Evolutionary conservation across 2,797 vertebrate genomes (phyloP).

Genomic region (Silurus aristotelis): DNA sequence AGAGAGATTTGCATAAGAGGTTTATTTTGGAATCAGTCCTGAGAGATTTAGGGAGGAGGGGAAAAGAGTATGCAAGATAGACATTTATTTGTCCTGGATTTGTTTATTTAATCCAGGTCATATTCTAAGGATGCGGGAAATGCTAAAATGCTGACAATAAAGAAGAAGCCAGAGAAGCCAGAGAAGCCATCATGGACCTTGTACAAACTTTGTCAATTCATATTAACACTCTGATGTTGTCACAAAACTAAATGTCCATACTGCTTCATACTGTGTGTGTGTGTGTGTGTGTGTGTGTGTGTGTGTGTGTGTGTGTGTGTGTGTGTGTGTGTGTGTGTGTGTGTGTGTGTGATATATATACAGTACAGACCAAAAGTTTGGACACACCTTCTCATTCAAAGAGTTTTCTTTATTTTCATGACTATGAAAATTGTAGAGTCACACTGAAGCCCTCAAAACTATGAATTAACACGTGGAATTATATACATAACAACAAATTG

Average conservation of each 20-base stretch:
- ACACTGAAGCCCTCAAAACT: too few species aligned
- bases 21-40: background rate
- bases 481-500: too few species aligned
- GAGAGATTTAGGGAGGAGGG: background rate
- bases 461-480: too few species aligned
- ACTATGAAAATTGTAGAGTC: too few species aligned
- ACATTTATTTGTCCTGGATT: slow-evolving; percentile 17
- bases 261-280: background rate
- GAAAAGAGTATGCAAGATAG: background rate
- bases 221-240: background rate
- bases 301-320: too few species aligned
- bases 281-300: too few species aligned
- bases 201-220: background rate
- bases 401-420: too few species aligned
- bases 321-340: too few species aligned
- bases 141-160: background rate
- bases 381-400: too few species aligned
- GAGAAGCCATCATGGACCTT: background rate
- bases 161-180: too few species aligned
- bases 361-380: too few species aligned
- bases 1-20: background rate
- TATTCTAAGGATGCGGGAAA: background rate
- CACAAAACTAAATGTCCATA: background rate
- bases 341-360: too few species aligned
- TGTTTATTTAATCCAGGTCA: background rate